Evolutionary conservation across 2,888 invertebrate genomes (phyloP).

Genomic region (Melieria omissa): DNA sequence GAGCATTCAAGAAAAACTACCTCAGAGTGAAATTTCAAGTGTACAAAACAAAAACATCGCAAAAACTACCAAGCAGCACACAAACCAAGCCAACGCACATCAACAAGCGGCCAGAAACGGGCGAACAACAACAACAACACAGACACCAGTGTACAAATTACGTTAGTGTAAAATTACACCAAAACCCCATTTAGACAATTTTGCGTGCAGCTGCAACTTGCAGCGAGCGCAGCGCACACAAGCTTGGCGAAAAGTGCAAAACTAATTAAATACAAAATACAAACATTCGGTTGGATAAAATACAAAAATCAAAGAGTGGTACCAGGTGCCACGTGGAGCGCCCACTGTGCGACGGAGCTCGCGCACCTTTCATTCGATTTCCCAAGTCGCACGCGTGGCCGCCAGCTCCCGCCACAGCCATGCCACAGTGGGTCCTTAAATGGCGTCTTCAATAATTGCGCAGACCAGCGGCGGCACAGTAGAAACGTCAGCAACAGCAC

Average conservation of each 20-base stretch:
- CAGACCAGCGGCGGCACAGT: conserved; percentile 63
- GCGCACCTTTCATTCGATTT: not conserved
- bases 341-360: conserved; percentile 1
- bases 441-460: conserved; percentile 67
- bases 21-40: conserved; percentile 51
- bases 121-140: conserved; percentile 8
- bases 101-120: no score
- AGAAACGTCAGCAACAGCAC: conserved; percentile 56
- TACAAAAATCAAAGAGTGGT: no score
- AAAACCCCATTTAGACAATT: not conserved
- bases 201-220: no score
- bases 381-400: conserved; percentile 3
- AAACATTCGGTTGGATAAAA: conserved; percentile 12
- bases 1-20: conserved; percentile 49
- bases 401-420: conserved; percentile 52
- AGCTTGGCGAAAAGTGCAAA: conserved; percentile 35
- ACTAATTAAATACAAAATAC: conserved; percentile 25
- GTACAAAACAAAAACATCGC: conserved; percentile 46
- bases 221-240: conserved; percentile 32
- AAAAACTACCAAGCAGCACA: conserved; percentile 28
- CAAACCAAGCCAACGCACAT: no score
- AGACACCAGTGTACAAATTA: not conserved
- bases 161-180: not conserved
- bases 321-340: conserved; percentile 16
- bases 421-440: conserved; percentile 61